Conservation (phyloP, 2,888 invertebrate species). For the Halictus quadricinctus region DNA sequence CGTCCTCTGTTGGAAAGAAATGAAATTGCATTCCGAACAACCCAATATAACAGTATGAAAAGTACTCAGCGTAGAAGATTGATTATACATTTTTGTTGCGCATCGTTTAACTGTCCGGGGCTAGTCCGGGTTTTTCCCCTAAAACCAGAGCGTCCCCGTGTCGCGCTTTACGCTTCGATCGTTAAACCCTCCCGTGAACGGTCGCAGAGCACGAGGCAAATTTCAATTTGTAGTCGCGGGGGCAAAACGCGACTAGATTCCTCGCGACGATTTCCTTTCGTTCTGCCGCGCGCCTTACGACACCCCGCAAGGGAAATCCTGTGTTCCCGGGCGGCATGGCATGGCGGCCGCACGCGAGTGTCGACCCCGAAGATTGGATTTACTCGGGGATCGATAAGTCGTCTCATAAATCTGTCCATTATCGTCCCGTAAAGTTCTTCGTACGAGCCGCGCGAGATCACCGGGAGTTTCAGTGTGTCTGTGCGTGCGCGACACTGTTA, state of each 20-base stretch:
- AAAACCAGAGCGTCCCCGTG: neutral
- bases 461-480: conserved; percentile 20
- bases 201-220: conserved; percentile 9
- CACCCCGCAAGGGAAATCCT: conserved; percentile 61
- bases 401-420: conserved; percentile 79
- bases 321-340: conserved; percentile 10
- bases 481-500: conserved; percentile 20
- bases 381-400: conserved; percentile 79
- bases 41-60: no score
- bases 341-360: conserved; percentile 59
- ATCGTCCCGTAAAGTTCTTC: conserved; percentile 74
- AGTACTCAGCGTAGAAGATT: no score
- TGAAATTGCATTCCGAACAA: no score
- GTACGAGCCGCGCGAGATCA: conserved; percentile 68
- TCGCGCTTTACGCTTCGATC: conserved; percentile 4
- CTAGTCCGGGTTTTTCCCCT: neutral
- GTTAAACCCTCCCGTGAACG: conserved; percentile 6
- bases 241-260: conserved; percentile 28
- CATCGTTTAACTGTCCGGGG: neutral
- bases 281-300: conserved; percentile 51
- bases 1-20: no score
- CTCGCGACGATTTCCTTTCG: conserved; percentile 49
- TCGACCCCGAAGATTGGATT: conserved; percentile 79
- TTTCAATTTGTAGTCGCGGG: conserved; percentile 40
- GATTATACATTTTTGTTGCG: neutral